Percentiles rank a stretch among this genome's conserved stretches.
Conservation (phyloP, 2,113 vertebrate species). For the Cyprinodon brontotheroides region DNA sequence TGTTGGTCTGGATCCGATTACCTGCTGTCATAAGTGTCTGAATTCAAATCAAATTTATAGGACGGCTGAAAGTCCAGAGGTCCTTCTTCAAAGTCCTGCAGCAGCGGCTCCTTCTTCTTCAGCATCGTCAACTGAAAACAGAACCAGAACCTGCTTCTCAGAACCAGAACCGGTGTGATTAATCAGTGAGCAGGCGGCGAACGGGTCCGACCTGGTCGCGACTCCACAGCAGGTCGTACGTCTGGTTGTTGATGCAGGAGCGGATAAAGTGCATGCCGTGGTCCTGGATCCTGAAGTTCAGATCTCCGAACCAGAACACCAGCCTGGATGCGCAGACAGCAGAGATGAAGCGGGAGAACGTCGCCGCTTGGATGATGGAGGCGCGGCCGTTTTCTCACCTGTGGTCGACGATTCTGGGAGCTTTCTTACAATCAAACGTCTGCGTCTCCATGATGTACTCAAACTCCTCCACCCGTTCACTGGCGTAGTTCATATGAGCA, state of each 20-base stretch:
- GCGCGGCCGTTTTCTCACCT: conserved; percentile 79
- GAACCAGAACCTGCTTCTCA: background rate
- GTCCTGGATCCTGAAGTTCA: conserved; percentile 95
- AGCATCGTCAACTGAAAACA: conserved; percentile 86
- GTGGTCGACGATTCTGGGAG: conserved; percentile 84
- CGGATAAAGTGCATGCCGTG: conserved; percentile 91
- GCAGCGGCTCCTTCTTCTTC: conserved; percentile 83
- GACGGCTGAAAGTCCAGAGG: conserved; percentile 91
- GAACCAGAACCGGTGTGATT: too few relatives aligned
- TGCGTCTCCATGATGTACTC: conserved; percentile 89
- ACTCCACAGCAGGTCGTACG: conserved; percentile 88
- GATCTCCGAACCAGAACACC: conserved; percentile 95
- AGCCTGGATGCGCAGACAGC: conserved; percentile 71
- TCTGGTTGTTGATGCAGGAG: conserved; percentile 82
- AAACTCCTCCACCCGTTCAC: conserved; percentile 89
- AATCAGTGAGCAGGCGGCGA: background rate
- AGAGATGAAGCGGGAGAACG: too few relatives aligned
- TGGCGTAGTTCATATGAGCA: conserved; percentile 88
- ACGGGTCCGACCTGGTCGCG: conserved; percentile 88
- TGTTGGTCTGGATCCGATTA: conserved; percentile 5
- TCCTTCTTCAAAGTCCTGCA: conserved; percentile 92
- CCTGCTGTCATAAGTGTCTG: conserved; percentile 90
- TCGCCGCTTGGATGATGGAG: conserved; percentile 64
- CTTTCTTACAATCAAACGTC: conserved; percentile 77
- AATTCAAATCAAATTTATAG: conserved; percentile 93